Evolutionary conservation across 30 jellyfish, hydroid and myxozoan genomes (phyloP), one percentile per base, ranked within the genome.

Genomic region (Aurelia coerulea): DNA sequence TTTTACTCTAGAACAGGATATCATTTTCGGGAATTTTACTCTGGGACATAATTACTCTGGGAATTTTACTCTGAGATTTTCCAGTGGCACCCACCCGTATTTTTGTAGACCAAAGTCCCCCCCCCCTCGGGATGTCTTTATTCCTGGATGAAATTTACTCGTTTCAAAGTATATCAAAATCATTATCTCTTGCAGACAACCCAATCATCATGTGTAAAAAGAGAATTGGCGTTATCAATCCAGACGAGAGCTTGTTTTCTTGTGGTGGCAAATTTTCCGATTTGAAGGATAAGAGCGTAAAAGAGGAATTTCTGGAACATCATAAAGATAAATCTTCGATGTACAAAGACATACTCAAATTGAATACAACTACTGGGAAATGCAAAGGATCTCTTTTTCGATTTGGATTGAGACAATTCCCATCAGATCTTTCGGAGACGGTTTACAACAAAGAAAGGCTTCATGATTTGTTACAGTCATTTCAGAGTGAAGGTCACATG

Each of bases 321-420:
- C 85, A 81, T n/a, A 50, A 51, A 52, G 91, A 81, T 29, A 14
- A 3, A 5, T 54, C 62, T 2, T 31, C 23, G 1, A 23, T 81
- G 19, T 81, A 41, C 68, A 54, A 19, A 37, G 78, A 70, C 34
- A 19, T 81, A 13, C 78, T 81, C 12, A 39, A 35, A 51, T 18
- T 59, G 51, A 79, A 59, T 62, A 18, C 79, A 29, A 67, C 29
- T 4, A 59, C 29, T 29, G 92, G 93, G 6, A 19, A 19, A 6
- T 83, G 92, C 71, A 65, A 73, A 74, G 97, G 97, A 42, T 52
- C 97, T 1, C 62, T 91, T 4, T 91, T 91, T 62, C 46, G 96
- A 56, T 85, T 91, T 54, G 84, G 78, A 32, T 60, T 91, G 52
- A 82, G 97, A 64, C 83, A 84, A 58, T 29, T 19, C 14, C 78